phyloP scores from a whole-genome alignment of 2,113 vertebrate genomes.

The Notarius quadriscutis region DNA sequence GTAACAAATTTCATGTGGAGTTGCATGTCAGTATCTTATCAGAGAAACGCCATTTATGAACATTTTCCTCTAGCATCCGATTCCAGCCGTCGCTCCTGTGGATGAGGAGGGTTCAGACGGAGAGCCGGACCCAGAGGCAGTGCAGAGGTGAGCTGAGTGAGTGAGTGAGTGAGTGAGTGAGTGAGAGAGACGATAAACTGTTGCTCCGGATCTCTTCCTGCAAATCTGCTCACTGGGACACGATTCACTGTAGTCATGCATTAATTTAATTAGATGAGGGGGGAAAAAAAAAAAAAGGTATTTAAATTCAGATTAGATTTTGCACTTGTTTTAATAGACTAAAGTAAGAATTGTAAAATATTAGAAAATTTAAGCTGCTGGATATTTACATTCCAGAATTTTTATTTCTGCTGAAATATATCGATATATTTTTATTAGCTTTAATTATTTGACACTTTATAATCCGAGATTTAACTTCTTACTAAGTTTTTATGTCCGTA shows the following conservation, averaged over 20 bases:
- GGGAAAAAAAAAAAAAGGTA: background rate
- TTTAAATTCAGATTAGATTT: background rate
- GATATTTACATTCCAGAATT: background rate
- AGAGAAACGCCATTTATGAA: background rate
- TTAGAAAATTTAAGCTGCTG: background rate
- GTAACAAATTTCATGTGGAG: background rate
- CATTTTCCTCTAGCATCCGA: constrained; percentile 77
- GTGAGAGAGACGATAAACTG: background rate
- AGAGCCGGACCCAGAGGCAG: constrained; percentile 95
- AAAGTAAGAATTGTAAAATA: background rate
- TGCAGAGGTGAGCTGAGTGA: constrained; percentile 88
- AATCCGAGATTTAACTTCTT: background rate
- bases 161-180: background rate
- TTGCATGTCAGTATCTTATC: background rate
- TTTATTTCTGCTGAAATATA: background rate
- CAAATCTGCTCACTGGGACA: background rate
- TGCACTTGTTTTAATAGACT: background rate
- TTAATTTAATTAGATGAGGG: background rate
- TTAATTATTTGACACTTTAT: background rate
- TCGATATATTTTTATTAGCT: no score
- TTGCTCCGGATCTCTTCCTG: background rate
- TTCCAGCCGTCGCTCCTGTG: constrained; percentile 92
- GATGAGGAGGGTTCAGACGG: constrained; percentile 97
- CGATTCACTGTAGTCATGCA: background rate
- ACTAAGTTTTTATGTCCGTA: background rate